phyloP scores from a whole-genome alignment of 30 jellyfish, hydroid and myxozoan genomes.

The Rhopilema esculentum region DNA sequence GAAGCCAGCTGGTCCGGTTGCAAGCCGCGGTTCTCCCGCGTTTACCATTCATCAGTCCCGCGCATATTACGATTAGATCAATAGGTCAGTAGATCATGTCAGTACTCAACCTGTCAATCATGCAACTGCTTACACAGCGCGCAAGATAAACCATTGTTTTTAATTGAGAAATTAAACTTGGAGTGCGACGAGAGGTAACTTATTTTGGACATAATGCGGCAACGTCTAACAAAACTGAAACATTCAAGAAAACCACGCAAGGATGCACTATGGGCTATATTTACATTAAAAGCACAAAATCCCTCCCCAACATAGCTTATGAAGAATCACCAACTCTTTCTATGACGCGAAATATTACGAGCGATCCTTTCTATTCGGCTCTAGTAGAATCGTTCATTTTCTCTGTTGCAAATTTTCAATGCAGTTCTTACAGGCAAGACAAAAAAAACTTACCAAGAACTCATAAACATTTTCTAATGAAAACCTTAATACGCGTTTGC shows the following conservation, averaged over 20 bases:
- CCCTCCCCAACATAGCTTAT: not conserved
- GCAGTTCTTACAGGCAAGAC: too few relatives aligned
- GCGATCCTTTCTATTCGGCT: too few relatives aligned
- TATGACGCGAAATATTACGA: too few relatives aligned
- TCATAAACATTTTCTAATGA: too few relatives aligned
- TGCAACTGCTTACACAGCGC: slow-evolving; percentile 44
- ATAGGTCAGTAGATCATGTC: slow-evolving; percentile 72
- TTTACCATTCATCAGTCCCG: slow-evolving; percentile 31
- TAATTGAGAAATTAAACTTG: not conserved
- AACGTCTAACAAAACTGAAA: not conserved
- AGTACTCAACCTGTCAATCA: slow-evolving; percentile 57
- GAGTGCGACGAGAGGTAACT: not conserved
- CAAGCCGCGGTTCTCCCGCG: slow-evolving; percentile 11
- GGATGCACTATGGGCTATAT: too few relatives aligned
- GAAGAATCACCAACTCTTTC: too few relatives aligned
- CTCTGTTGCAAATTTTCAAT: too few relatives aligned
- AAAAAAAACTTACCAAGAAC: too few relatives aligned
- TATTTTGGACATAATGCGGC: not conserved
- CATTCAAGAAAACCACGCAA: too few relatives aligned
- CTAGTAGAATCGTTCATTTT: too few relatives aligned
- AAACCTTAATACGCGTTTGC: too few relatives aligned
- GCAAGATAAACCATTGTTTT: slow-evolving; percentile 11
- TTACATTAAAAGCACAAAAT: not conserved
- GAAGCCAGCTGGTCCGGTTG: not conserved
- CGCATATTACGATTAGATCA: slow-evolving; percentile 43